Base-by-base conservation (phyloP, 2,888 invertebrate genomes). In the Apodemia mormo region DNA sequence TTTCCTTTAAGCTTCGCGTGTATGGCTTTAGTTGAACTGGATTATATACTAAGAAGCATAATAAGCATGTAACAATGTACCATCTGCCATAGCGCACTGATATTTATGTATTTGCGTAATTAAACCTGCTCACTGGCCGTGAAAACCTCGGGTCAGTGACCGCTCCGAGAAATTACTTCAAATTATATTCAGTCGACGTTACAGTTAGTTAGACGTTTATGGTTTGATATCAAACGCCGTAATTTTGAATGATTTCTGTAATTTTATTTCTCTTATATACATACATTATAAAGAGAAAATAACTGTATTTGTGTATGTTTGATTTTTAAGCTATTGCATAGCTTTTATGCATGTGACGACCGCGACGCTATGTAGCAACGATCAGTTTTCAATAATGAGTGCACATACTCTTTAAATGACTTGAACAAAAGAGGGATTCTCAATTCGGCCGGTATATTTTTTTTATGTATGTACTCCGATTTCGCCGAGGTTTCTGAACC, bases 111-210 rank as follows among this genome's bases (percentile, higher is more conserved):
- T 79, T 80, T 81, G 75, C 80, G 84, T 85, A 89, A 89, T 89
- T 88, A 88, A 83, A 77, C 76, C 76, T 84, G 88, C 77, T 79
- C 89, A 85, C 73, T 71, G 76, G 71, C 85, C 90, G 89, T 89
- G 90, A 80, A 78, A 86, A 83, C 77, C 74, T 67, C 69, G 81
- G 85, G 82, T 80, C 82, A 77, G 82, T 81, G 76, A 81, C 80
- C 81, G 81, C 75, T 77, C 75, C 74, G 74, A 77, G 75, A 70
- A 75, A 73, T 72, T 52, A 65, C 72, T 71, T 74, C 70, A 68
- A 74, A 69, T 76, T 71, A 71, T 71, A 61, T 68, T 71, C 71
- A 67, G 70, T 54, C 68, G 66, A 65, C 68, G 37, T 66, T 58
- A 68, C 71, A 61, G 67, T 69, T 69, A 69, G 61, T 61, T 61